phyloP scores from a whole-genome alignment of 2,113 vertebrate genomes.

The Sitta europaea region DNA sequence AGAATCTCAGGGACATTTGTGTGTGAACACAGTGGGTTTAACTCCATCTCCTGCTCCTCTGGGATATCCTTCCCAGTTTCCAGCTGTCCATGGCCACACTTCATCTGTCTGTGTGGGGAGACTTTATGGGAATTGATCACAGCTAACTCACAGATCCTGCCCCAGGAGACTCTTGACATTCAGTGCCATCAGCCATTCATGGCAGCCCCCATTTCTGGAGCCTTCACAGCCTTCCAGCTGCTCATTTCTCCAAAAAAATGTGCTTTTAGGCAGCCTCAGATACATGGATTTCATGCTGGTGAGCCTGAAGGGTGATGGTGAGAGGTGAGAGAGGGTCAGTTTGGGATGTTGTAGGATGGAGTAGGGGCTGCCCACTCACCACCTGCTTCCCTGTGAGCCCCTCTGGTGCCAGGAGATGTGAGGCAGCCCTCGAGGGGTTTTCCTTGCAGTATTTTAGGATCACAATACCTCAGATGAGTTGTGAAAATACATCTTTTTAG shows the following conservation, averaged over 20 bases:
- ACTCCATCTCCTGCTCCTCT: not conserved
- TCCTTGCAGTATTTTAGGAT: not conserved
- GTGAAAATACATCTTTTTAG: not conserved
- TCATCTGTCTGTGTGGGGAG: not conserved
- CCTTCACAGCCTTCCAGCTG: not conserved
- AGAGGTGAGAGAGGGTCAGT: not conserved
- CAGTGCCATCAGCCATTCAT: not conserved
- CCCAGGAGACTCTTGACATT: not conserved
- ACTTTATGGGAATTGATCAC: not conserved
- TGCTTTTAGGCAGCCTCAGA: not conserved
- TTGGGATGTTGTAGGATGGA: not conserved
- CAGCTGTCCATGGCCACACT: rapidly evolving
- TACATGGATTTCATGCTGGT: not conserved
- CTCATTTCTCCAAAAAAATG: not conserved
- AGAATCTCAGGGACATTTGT: not conserved
- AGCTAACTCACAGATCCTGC: not conserved
- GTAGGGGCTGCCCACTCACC: not conserved
- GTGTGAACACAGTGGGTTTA: not conserved
- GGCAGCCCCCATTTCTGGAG: not conserved
- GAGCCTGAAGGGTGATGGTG: not conserved
- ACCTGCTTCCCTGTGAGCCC: not conserved
- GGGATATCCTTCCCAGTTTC: not conserved
- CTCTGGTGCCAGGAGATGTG: not conserved
- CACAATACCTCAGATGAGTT: not conserved
- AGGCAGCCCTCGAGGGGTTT: not conserved